phyloP scores from a whole-genome alignment of 2,113 vertebrate genomes.

The Tetraodon nigroviridis region DNA sequence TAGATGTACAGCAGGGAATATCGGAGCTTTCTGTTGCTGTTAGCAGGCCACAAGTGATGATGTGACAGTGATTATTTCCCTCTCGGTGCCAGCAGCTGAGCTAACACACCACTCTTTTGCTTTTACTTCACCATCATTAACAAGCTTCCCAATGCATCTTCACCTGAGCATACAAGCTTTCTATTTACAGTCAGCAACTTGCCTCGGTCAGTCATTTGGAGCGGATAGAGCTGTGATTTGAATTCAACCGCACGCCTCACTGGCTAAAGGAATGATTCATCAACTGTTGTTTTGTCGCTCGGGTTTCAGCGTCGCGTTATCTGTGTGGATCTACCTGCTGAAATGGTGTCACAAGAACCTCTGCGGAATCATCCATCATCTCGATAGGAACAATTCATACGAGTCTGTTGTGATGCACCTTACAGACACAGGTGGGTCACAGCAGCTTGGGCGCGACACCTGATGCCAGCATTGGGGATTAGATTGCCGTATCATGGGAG shows the following conservation, averaged over 20 bases:
- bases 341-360: constrained; percentile 73
- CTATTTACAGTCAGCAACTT: constrained; percentile 43
- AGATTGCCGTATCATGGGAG: constrained; percentile 8
- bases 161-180: constrained; percentile 45
- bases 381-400: constrained; percentile 74
- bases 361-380: constrained; percentile 86
- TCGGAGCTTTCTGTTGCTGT: constrained; percentile 22
- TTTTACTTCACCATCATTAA: constrained; percentile 47
- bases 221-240: constrained; percentile 23
- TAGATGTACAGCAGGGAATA: neutral
- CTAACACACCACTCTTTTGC: constrained; percentile 29
- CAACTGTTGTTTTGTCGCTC: constrained; percentile 24
- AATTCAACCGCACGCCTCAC: constrained; percentile 23
- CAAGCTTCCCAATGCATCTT: constrained; percentile 38
- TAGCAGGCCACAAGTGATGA: constrained; percentile 23
- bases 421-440: constrained; percentile 79
- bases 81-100: constrained; percentile 20
- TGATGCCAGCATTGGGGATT: constrained; percentile 25
- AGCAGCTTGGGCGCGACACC: constrained; percentile 17
- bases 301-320: constrained; percentile 79
- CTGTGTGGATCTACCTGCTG: constrained; percentile 88
- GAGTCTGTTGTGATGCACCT: constrained; percentile 82
- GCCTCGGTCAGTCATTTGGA: constrained; percentile 41
- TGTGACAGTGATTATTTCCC: constrained; percentile 25
- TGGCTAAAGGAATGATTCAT: constrained; percentile 21